Conservation (phyloP, 2,113 vertebrate genomes). For the Oriolus oriolus region DNA sequence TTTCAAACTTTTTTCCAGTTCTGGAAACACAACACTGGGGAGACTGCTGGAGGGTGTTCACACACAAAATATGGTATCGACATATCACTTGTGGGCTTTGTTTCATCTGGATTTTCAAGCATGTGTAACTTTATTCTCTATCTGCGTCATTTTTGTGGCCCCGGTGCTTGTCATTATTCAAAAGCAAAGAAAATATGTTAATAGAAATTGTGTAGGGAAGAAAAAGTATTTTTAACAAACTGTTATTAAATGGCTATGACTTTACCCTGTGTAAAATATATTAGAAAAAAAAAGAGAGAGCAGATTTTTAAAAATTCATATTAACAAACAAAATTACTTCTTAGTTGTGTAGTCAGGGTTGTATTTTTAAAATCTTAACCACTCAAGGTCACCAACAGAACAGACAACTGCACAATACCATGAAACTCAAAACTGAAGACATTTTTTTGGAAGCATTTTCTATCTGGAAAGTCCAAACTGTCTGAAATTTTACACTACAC, state of each 20-base stretch:
- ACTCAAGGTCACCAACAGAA: neutral
- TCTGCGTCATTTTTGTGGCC: conserved; percentile 68
- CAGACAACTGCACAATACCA: neutral
- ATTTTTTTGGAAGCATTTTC: neutral
- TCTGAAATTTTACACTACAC: neutral
- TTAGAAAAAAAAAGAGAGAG: neutral
- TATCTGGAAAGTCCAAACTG: neutral
- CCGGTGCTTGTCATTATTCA: conserved; percentile 58
- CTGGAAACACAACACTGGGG: neutral
- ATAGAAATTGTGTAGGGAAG: conserved; percentile 31
- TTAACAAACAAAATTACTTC: neutral
- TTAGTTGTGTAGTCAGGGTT: conserved; percentile 69
- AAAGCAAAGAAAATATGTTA: conserved; percentile 69
- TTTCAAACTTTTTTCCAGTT: neutral
- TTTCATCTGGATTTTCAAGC: conserved; percentile 56
- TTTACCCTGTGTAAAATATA: conserved; percentile 76
- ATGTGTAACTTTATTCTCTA: conserved; percentile 77
- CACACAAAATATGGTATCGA: neutral
- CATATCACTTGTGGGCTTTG: neutral
- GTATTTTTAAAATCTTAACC: conserved; percentile 68
- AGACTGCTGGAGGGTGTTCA: neutral
- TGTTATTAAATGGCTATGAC: conserved; percentile 70
- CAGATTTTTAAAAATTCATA: neutral
- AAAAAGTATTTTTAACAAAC: conserved; percentile 70
- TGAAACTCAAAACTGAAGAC: neutral